These are phyloP conservation scores for Crotalus horridus DNA, from an alignment of 2,113 vertebrate species.

Conservation along the genomic window DNA sequence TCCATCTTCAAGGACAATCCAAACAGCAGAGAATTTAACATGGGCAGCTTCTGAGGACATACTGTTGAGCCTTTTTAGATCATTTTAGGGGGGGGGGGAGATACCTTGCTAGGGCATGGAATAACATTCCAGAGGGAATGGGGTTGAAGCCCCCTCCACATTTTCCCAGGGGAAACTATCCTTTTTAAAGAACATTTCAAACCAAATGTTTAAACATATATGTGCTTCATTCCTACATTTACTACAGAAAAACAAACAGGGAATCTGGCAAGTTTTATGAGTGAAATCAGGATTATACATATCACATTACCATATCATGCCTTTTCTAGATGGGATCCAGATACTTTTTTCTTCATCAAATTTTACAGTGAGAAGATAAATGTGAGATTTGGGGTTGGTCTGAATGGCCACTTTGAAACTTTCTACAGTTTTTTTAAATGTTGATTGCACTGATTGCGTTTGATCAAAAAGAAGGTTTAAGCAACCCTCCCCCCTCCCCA, in stretches of 20 bases:
- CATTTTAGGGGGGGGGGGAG: accelerated
- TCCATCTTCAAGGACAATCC: background rate
- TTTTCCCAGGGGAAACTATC: background rate
- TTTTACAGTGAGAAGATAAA: background rate
- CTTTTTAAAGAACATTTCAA: background rate
- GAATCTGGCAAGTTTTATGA: background rate
- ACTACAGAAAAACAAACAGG: background rate
- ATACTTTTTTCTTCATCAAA: background rate
- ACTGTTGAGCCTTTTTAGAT: background rate
- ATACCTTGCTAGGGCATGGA: background rate
- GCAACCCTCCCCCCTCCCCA: too few species aligned
- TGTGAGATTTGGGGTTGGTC: background rate
- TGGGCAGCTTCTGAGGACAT: background rate
- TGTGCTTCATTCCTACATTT: background rate
- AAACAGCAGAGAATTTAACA: background rate
- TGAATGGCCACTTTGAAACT: background rate
- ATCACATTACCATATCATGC: background rate
- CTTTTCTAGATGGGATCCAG: background rate
- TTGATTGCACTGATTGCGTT: background rate
- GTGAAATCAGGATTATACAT: background rate
- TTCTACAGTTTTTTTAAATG: background rate
- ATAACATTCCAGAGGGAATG: background rate
- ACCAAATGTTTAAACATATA: background rate
- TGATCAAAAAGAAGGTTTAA: background rate
- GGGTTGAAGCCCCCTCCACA: background rate